Percentiles rank a stretch among this genome's conserved stretches.
Evolutionary conservation across 2,113 vertebrate genomes (phyloP).

Genomic region (Melospiza georgiana): DNA sequence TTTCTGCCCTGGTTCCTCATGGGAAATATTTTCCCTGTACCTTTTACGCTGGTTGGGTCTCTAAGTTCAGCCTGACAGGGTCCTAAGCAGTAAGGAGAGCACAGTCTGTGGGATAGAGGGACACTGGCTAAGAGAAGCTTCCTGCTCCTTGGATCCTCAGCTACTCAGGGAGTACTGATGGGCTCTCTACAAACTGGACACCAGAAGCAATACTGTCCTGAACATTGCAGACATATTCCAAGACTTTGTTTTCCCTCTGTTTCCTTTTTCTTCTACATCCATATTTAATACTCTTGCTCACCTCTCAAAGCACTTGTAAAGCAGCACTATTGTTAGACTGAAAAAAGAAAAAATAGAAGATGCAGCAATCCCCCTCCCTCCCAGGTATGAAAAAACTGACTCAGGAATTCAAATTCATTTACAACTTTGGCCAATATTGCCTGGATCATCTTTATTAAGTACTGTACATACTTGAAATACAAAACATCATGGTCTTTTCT

Average conservation of each 20-base stretch:
- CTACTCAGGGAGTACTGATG: not conserved
- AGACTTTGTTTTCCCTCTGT: not conserved
- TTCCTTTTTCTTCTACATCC: not conserved
- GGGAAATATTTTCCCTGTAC: not conserved
- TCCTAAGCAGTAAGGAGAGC: not conserved
- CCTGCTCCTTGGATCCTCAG: not conserved
- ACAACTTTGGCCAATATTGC: not conserved
- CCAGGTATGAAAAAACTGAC: not conserved
- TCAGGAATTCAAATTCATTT: not conserved
- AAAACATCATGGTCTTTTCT: not conserved
- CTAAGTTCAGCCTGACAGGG: not conserved
- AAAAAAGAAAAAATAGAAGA: not conserved
- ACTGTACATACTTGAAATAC: not conserved
- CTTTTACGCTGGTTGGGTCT: not conserved
- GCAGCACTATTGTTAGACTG: not conserved
- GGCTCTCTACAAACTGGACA: not conserved
- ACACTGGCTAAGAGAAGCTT: not conserved
- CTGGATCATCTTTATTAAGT: slow-evolving; percentile 51
- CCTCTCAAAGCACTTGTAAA: not conserved
- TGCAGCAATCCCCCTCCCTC: not conserved
- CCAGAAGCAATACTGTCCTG: not conserved
- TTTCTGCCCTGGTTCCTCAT: not conserved
- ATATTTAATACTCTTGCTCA: not conserved
- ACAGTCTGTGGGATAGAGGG: not conserved
- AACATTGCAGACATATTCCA: not conserved